phyloP scores from a whole-genome alignment of 2,888 invertebrate genomes.

The Melikaiella ostensackeni region DNA sequence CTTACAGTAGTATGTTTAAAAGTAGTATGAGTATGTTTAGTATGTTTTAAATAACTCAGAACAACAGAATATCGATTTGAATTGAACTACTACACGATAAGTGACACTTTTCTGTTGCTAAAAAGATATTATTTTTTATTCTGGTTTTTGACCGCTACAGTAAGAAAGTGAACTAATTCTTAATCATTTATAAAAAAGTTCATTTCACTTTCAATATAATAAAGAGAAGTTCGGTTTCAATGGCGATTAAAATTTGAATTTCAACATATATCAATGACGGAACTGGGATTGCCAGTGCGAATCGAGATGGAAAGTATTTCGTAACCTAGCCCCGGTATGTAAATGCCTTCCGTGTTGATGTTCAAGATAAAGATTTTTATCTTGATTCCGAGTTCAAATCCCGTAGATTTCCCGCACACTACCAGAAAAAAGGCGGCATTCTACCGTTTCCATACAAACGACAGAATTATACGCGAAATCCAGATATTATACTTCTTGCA shows the following conservation, averaged over 20 bases:
- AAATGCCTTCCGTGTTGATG: constrained; percentile 21
- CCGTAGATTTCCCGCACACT: background rate
- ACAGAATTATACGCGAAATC: background rate
- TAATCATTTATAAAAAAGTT: no score
- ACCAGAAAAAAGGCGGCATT: background rate
- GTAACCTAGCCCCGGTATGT: background rate
- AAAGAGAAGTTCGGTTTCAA: background rate
- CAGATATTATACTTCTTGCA: background rate
- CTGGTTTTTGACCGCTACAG: no score
- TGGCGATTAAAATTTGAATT: background rate
- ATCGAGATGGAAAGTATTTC: constrained; percentile 16
- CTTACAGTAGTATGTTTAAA: no score
- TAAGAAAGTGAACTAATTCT: no score
- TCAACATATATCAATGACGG: background rate
- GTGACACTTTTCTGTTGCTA: no score
- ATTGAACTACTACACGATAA: no score
- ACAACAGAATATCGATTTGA: no score
- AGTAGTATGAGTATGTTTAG: no score
- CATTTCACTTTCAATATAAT: background rate
- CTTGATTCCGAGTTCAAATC: background rate
- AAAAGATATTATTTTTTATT: no score
- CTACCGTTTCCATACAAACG: constrained; percentile 6
- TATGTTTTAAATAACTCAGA: no score
- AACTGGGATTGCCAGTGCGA: background rate
- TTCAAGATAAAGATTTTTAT: background rate